Conservation (phyloP, 92 coral and sea anemone genomes). For the Paramuricea clavata region DNA sequence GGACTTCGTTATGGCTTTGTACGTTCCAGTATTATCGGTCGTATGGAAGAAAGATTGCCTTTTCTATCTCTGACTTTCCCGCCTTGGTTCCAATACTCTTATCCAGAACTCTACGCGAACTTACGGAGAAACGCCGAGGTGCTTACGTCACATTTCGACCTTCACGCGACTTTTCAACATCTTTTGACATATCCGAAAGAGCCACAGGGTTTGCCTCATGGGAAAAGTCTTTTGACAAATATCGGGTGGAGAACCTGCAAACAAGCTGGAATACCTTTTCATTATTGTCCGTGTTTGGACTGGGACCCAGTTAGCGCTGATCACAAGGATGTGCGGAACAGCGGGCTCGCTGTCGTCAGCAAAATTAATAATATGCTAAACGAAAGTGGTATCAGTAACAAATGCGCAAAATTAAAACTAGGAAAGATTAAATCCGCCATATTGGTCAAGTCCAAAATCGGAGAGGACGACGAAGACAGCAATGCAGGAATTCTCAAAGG, state of each 20-base stretch:
- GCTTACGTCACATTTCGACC: slow-evolving; percentile 82
- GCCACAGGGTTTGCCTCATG: slow-evolving; percentile 67
- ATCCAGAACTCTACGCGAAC: slow-evolving; percentile 77
- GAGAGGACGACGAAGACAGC: too few species aligned
- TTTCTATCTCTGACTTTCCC: slow-evolving; percentile 92
- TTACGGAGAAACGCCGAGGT: slow-evolving; percentile 74
- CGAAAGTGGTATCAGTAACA: slow-evolving; percentile 5
- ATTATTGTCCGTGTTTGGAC: slow-evolving; percentile 93
- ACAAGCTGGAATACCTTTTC: slow-evolving; percentile 84
- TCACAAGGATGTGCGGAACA: slow-evolving; percentile 57
- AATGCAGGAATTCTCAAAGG: too few species aligned
- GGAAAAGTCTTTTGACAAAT: slow-evolving; percentile 73
- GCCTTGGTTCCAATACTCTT: slow-evolving; percentile 78
- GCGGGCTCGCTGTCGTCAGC: slow-evolving; percentile 74
- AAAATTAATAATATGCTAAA: slow-evolving; percentile 41
- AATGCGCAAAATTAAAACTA: slow-evolving; percentile 48
- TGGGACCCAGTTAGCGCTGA: slow-evolving; percentile 71
- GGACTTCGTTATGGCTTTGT: slow-evolving; percentile 88
- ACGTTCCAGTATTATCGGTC: slow-evolving; percentile 85
- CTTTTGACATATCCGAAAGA: slow-evolving; percentile 78
- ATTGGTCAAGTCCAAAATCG: slow-evolving; percentile 55
- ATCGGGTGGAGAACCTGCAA: slow-evolving; percentile 82
- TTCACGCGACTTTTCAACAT: slow-evolving; percentile 87
- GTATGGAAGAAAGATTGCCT: slow-evolving; percentile 93
- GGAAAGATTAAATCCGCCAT: slow-evolving; percentile 54